phyloP scores from a whole-genome alignment of 2,113 vertebrate species.

The Tympanuchus pallidicinctus region DNA sequence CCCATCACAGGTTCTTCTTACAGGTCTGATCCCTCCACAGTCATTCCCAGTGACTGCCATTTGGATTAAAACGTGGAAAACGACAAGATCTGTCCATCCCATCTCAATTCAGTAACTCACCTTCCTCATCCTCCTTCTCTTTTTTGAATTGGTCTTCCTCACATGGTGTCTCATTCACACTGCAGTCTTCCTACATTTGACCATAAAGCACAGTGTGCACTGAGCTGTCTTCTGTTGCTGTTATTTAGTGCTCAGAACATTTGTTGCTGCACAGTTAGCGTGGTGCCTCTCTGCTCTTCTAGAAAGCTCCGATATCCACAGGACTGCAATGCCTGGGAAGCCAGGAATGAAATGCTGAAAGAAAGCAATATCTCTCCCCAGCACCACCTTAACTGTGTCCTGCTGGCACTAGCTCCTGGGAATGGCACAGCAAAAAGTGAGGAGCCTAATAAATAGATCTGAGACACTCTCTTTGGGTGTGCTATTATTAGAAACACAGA shows the following conservation, averaged over 20 bases:
- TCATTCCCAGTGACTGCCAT: background rate
- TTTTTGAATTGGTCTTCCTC: background rate
- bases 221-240: background rate
- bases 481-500: constrained; percentile 36
- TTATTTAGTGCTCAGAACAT: background rate
- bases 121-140: background rate
- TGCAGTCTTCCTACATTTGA: background rate
- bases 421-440: background rate
- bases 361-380: background rate
- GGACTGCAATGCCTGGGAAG: background rate
- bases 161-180: background rate
- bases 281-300: constrained; percentile 13
- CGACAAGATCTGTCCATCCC: background rate
- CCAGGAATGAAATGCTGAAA: background rate
- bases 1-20: background rate
- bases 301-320: background rate
- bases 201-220: background rate
- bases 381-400: background rate
- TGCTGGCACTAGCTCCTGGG: constrained; percentile 7
- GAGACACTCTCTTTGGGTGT: background rate
- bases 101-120: background rate
- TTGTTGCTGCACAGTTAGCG: background rate
- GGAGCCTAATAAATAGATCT: constrained; percentile 17
- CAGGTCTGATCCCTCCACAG: background rate
- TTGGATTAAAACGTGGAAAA: background rate